These are phyloP conservation scores for Semicossyphus pulcher DNA, from an alignment of 2,113 vertebrate species.

Conservation along the genomic window DNA sequence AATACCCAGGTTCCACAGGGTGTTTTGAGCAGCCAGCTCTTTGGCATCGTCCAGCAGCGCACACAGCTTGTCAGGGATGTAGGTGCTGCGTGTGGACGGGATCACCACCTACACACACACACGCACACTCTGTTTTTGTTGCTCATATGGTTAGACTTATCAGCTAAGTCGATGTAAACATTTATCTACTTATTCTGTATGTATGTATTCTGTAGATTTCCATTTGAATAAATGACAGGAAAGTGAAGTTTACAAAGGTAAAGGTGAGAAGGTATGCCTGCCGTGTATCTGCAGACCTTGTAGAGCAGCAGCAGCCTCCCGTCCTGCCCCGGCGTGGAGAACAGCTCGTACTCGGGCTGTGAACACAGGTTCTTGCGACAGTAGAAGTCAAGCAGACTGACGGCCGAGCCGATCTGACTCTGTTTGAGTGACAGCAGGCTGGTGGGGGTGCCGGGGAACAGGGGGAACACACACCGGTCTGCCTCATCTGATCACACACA, in stretches of 20 bases:
- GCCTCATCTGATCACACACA: conserved; percentile 69
- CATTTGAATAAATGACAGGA: too few species aligned
- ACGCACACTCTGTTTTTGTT: too few species aligned
- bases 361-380: conserved; percentile 92
- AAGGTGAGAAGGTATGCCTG: too few species aligned
- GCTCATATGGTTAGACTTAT: too few species aligned
- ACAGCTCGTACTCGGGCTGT: conserved; percentile 91
- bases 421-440: conserved; percentile 89
- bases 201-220: too few species aligned
- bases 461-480: conserved; percentile 84
- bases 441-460: conserved; percentile 88
- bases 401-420: conserved; percentile 86
- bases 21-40: conserved; percentile 92
- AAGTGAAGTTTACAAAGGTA: too few species aligned
- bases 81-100: conserved; percentile 84
- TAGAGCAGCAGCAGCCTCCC: conserved; percentile 62
- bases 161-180: too few species aligned
- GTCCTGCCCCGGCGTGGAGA: conserved; percentile 85
- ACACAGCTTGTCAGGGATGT: conserved; percentile 92
- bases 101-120: conserved; percentile 81
- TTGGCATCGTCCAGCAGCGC: conserved; percentile 91
- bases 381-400: too few species aligned
- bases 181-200: too few species aligned
- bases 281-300: too few species aligned
- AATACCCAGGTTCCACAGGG: conserved; percentile 76